Evolutionary conservation across 37 sponge, comb jelly and placozoan genomes (phyloP).

Genomic region (Corticium candelabrum): DNA sequence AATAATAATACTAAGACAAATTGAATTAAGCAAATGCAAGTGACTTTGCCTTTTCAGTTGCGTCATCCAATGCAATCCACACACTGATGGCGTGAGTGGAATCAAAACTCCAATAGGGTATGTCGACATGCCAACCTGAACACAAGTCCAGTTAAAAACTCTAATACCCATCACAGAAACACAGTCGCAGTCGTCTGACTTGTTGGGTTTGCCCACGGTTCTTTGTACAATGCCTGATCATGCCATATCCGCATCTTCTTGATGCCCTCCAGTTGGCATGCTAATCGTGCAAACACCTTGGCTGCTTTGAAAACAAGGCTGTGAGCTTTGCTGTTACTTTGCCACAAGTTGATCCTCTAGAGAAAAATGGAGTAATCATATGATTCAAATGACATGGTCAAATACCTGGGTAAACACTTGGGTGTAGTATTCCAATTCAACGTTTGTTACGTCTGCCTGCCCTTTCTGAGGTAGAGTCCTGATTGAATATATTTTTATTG

Average conservation of each 20-base stretch:
- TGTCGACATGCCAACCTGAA: slow-evolving; percentile 8
- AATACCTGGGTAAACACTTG: background rate
- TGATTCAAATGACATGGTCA: too few species aligned
- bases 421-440: background rate
- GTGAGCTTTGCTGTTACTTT: background rate
- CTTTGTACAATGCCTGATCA: slow-evolving; percentile 10
- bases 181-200: background rate
- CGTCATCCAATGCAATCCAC: slow-evolving; percentile 10
- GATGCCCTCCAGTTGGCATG: slow-evolving; percentile 5
- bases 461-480: background rate
- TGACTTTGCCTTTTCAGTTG: background rate
- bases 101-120: slow-evolving; percentile 9
- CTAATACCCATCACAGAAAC: too few species aligned
- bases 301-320: background rate
- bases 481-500: too few species aligned
- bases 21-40: background rate
- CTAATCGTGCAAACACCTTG: background rate
- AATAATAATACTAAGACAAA: background rate
- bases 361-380: background rate
- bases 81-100: background rate
- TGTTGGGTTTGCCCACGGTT: slow-evolving; percentile 9
- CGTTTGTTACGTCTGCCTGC: background rate
- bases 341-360: slow-evolving; percentile 9
- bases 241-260: background rate
- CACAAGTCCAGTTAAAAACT: background rate